Evolutionary conservation across 2,888 invertebrate genomes (phyloP), one percentile per base, ranked within the genome.

Genomic region (Agonopterix alstromeriana): DNA sequence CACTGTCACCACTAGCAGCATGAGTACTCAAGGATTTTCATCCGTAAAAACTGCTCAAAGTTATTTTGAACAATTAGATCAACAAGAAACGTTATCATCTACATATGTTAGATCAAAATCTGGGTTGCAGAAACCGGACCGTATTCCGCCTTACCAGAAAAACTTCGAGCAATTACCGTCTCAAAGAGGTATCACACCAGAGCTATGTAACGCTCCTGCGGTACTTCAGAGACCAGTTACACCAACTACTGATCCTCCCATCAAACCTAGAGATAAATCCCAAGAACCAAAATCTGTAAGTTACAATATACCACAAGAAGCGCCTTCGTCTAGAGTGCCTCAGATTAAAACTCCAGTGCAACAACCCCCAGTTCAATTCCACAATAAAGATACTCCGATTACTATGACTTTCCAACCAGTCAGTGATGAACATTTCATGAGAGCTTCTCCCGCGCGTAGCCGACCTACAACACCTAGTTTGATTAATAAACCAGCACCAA

Each of bases 401-500:
- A 87, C 90, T 48, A 91, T 90, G 90, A 90, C 90, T 63, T 93
- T 93, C 73, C 92, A 92, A 80, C 91, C 93, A 47, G 90, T 93
- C 61, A 78, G 86, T 54, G 92, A 92, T 57, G 91, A 91, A 56
- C 78, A 64, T 49, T 77, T 77, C 52, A 77, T 90, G 40, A 84
- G 89, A 51, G 88, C 87, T 52, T 92, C 92, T 10, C 90, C 91
- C 1, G 79, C 81, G 35, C 77, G 86, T 45, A 86, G 87, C 54
- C 86, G 93, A 49, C 90, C 94, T 3, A 86, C 90, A 51, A 94
- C 94, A 12, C 94, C 95, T 0, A 93, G 93, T 66, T 77, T 91
- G 80, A 93, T 92, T 50, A 94, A 94, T 68, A 93, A 93, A 75
- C 93, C 95, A 27, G 93, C 94, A 1, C 92, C 94, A 9, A 89